A percentile compares a stretch with the other conserved stretches of the same genome.
phyloP scores from a whole-genome alignment of 2,888 invertebrate genomes.

The Euzophera pinguis region DNA sequence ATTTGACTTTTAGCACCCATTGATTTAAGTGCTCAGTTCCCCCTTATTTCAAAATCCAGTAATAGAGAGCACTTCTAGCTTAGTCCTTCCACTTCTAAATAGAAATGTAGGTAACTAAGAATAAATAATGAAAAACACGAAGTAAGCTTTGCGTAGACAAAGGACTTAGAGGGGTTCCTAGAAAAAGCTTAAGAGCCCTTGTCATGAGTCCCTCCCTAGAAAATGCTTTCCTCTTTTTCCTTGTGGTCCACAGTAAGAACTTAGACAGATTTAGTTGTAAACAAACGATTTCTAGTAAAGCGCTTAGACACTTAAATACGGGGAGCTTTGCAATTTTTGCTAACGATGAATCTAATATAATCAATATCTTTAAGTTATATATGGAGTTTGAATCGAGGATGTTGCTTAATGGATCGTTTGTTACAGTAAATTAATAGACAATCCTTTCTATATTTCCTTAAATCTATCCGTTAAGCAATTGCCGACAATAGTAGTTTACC shows the following conservation, averaged over 20 bases:
- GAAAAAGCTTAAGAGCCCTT: slow-evolving; percentile 58
- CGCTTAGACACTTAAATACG: slow-evolving; percentile 48
- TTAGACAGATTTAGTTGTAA: slow-evolving; percentile 55
- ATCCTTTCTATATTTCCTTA: slow-evolving; percentile 3
- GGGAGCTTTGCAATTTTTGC: slow-evolving; percentile 58
- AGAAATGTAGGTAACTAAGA: slow-evolving; percentile 22
- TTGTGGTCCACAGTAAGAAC: slow-evolving; percentile 38
- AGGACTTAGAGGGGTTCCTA: slow-evolving; percentile 52
- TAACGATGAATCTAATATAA: slow-evolving; percentile 25
- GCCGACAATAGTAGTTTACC: slow-evolving; percentile 9
- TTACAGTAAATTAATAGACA: slow-evolving; percentile 1
- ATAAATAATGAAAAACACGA: slow-evolving; percentile 36
- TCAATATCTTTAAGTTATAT: slow-evolving; percentile 23
- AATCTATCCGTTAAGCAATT: slow-evolving; percentile 21
- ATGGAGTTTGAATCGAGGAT: slow-evolving; percentile 18
- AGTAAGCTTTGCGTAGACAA: slow-evolving; percentile 68
- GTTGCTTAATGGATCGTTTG: slow-evolving; percentile 29
- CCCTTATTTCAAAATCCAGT: slow-evolving; percentile 41
- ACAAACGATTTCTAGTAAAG: slow-evolving; percentile 46
- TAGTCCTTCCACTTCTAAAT: slow-evolving; percentile 41
- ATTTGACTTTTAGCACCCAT: slow-evolving; percentile 37
- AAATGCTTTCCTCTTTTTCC: slow-evolving; percentile 45
- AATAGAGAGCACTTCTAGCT: slow-evolving; percentile 46
- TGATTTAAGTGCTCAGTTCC: slow-evolving; percentile 45
- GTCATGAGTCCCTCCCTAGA: slow-evolving; percentile 17